Percentiles rank a stretch among this genome's conserved stretches.
Evolutionary conservation across 2,113 vertebrate species (phyloP).

Genomic region (Corydoras sp.): DNA sequence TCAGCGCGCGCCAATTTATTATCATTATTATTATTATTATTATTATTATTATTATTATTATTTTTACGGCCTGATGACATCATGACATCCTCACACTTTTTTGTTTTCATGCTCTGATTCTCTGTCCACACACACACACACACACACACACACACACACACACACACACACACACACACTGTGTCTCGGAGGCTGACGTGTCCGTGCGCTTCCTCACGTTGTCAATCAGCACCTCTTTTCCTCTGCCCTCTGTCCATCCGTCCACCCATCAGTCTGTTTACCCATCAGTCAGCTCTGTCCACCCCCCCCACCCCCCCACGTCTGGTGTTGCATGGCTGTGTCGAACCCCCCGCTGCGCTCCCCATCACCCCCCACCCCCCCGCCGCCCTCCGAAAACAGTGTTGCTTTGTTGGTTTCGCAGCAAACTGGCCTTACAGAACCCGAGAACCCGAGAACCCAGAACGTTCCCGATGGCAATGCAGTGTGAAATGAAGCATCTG

Average conservation of each 20-base stretch:
- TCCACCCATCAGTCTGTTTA: slow-evolving; percentile 34
- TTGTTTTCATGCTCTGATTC: slow-evolving; percentile 1
- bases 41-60: neutral
- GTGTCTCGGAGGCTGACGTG: slow-evolving; percentile 53
- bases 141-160: neutral
- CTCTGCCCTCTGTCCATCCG: slow-evolving; percentile 37
- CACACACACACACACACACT: slow-evolving; percentile 23
- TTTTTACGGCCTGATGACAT: slow-evolving; percentile 5
- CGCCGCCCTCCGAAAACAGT: too few relatives aligned
- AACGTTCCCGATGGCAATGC: neutral
- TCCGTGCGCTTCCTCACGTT: slow-evolving; percentile 53
- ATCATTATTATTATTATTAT: too few relatives aligned
- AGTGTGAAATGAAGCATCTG: slow-evolving; percentile 15
- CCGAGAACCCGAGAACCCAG: slow-evolving; percentile 25
- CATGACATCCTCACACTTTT: slow-evolving; percentile 16
- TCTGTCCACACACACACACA: neutral
- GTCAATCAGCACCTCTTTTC: slow-evolving; percentile 48
- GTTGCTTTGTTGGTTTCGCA: neutral
- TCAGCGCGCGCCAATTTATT: too few relatives aligned
- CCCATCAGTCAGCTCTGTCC: slow-evolving; percentile 40
- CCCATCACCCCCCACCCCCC: too few relatives aligned
- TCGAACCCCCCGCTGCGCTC: too few relatives aligned
- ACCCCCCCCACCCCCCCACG: slow-evolving; percentile 27
- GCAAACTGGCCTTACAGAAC: slow-evolving; percentile 31
- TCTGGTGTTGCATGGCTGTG: slow-evolving; percentile 40